These are phyloP conservation scores for Anarrhichthys ocellatus DNA, from an alignment of 2,113 vertebrate species.

Conservation along the genomic window DNA sequence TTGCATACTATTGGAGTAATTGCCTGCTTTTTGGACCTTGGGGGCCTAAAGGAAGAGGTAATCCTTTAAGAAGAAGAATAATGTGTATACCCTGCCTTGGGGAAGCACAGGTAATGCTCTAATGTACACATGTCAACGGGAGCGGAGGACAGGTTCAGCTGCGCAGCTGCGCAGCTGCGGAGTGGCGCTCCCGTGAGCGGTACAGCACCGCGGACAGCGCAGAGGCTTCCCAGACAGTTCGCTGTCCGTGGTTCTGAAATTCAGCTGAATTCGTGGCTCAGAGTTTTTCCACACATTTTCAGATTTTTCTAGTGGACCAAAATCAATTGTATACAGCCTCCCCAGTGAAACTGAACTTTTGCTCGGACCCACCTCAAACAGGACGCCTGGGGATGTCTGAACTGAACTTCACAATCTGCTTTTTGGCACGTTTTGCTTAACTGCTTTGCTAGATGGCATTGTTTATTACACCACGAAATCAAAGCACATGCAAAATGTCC, in stretches of 20 bases:
- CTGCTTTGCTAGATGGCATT: not conserved
- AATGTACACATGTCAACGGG: slow-evolving; percentile 16
- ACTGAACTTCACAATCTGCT: not conserved
- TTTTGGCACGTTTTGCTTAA: not conserved
- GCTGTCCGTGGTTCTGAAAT: slow-evolving; percentile 55
- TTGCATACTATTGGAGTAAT: slow-evolving; percentile 44
- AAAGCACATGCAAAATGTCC: not conserved
- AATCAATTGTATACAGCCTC: not conserved
- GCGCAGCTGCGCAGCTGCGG: not conserved
- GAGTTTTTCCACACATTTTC: not conserved
- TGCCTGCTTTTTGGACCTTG: slow-evolving; percentile 12
- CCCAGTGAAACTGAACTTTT: not conserved
- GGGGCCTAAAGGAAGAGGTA: slow-evolving; percentile 8
- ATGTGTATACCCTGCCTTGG: not conserved
- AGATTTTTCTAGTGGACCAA: not conserved
- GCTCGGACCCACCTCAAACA: not conserved
- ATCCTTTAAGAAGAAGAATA: slow-evolving; percentile 33
- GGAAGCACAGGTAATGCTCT: slow-evolving; percentile 42
- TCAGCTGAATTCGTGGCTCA: not conserved
- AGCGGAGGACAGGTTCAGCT: not conserved
- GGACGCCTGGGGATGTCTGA: not conserved
- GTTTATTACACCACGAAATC: slow-evolving; percentile 10
- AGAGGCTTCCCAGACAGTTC: not conserved
- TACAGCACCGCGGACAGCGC: slow-evolving; percentile 53
- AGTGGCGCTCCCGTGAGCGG: no score